These are phyloP conservation scores for Orthosia gothica DNA, from an alignment of 2,888 invertebrate genomes.

Conservation along the genomic window DNA sequence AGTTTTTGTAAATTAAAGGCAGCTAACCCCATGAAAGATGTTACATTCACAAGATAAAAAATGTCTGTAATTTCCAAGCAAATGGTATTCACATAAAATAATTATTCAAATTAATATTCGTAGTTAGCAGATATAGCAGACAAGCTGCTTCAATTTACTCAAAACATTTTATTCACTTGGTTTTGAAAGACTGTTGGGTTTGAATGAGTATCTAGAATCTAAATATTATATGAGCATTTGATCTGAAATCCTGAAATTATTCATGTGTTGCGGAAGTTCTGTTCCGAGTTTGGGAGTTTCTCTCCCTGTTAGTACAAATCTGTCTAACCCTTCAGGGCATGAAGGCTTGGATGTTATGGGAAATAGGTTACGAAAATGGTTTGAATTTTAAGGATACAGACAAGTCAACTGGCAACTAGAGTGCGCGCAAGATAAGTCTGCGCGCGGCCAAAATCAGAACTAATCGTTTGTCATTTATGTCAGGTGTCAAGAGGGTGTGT, in stretches of 20 bases:
- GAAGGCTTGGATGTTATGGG: background rate
- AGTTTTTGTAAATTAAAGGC: conserved; percentile 20
- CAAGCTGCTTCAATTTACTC: background rate
- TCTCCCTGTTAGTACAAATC: background rate
- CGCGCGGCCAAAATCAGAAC: no score
- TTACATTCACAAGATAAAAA: background rate
- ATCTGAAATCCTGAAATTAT: background rate
- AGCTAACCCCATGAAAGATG: conserved; percentile 1
- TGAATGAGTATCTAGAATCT: background rate
- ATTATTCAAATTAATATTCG: background rate
- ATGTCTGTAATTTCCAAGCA: background rate
- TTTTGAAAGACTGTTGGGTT: background rate
- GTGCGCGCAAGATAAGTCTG: no score
- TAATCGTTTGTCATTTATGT: no score
- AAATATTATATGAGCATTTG: no score
- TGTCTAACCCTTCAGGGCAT: background rate
- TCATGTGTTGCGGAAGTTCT: background rate
- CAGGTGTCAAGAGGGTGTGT: no score
- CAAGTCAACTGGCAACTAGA: no score
- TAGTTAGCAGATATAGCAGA: background rate
- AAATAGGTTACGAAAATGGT: background rate
- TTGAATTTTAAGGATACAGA: no score
- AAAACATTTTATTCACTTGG: background rate
- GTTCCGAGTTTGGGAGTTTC: background rate
- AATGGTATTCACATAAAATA: no score